phyloP scores from a whole-genome alignment of 2,797 vertebrate genomes.

The Rhyacichthys aspro region DNA sequence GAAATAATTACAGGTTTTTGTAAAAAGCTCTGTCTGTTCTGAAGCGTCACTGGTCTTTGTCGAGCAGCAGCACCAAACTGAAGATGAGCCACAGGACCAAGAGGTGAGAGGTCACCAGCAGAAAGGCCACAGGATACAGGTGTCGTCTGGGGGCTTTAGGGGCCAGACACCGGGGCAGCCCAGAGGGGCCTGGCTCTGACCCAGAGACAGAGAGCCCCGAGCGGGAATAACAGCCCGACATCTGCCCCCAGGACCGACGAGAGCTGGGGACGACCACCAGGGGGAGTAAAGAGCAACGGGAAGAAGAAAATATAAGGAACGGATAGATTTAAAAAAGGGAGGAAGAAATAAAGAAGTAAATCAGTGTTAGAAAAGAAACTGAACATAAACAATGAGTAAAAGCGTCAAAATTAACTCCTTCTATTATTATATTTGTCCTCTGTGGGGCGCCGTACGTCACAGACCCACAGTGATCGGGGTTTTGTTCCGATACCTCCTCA shows the following conservation, averaged over 20 bases:
- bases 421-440: too few species aligned
- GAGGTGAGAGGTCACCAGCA: slow-evolving; percentile 92
- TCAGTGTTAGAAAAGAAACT: too few species aligned
- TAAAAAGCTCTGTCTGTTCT: neutral
- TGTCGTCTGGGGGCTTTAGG: slow-evolving; percentile 69
- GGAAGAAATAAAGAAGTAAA: neutral
- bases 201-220: slow-evolving; percentile 30
- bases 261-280: slow-evolving; percentile 43
- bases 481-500: slow-evolving; percentile 89
- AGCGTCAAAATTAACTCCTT: too few species aligned
- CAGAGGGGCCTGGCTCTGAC: slow-evolving; percentile 11
- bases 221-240: slow-evolving; percentile 67
- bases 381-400: too few species aligned
- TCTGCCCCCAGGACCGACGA: slow-evolving; percentile 66
- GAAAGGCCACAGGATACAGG: slow-evolving; percentile 91
- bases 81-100: slow-evolving; percentile 93
- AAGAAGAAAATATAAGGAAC: neutral
- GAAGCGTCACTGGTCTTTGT: slow-evolving; percentile 84
- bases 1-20: too few species aligned
- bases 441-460: too few species aligned
- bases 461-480: too few species aligned
- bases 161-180: slow-evolving; percentile 19
- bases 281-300: neutral
- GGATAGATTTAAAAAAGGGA: neutral
- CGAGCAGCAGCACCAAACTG: slow-evolving; percentile 88